Conservation (phyloP, 2,113 vertebrate genomes). For the Megaleporinus macrocephalus region DNA sequence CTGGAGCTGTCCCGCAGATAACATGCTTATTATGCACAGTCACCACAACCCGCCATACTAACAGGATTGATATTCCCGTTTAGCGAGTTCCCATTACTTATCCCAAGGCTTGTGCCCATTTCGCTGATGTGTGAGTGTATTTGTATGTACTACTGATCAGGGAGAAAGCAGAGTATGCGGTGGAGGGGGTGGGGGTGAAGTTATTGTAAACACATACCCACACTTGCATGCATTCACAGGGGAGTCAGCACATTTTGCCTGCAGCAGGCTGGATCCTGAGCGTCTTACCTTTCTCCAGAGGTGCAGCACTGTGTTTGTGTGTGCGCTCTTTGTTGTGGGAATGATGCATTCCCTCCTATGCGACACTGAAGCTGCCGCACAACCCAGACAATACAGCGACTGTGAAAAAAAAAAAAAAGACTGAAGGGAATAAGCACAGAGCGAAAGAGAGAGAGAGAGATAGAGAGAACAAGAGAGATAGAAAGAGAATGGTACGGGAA, state of each 20-base stretch:
- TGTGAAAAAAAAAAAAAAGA: conserved; percentile 16
- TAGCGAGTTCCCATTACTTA: background rate
- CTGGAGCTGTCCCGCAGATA: background rate
- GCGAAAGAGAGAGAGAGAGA: conserved; percentile 17
- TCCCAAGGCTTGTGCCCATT: conserved; percentile 4
- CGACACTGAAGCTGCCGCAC: background rate
- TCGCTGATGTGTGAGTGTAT: conserved; percentile 8
- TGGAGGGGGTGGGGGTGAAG: background rate
- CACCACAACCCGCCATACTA: background rate
- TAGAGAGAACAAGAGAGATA: conserved; percentile 22
- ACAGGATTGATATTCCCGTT: conserved; percentile 11
- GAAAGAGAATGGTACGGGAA: conserved; percentile 10
- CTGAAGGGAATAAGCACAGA: conserved; percentile 33
- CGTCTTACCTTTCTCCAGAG: conserved; percentile 11
- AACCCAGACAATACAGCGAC: background rate
- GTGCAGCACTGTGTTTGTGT: background rate
- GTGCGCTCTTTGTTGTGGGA: conserved; percentile 15
- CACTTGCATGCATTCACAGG: background rate
- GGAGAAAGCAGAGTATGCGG: no score
- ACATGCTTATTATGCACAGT: background rate
- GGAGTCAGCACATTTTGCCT: conserved; percentile 8
- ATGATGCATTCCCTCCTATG: background rate
- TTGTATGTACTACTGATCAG: background rate
- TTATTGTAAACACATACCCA: background rate
- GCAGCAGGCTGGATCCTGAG: background rate